Evolutionary conservation across 2,888 invertebrate species (phyloP).

Genomic region (Lampropteryx suffumata): DNA sequence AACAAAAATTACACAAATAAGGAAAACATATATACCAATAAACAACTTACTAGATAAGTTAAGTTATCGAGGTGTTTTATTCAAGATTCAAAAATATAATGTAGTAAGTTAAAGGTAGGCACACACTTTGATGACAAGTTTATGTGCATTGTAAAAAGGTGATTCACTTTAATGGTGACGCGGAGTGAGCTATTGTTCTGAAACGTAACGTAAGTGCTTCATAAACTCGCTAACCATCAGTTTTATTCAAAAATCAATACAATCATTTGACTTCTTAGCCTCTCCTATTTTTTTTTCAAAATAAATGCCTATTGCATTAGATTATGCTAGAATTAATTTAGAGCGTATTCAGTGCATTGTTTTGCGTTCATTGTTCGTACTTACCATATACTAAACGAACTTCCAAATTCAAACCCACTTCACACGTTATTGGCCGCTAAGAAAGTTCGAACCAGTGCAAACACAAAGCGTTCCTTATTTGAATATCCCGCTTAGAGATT

Average conservation of each 20-base stretch:
- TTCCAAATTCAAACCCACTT: conserved; percentile 14
- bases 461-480: conserved; percentile 44
- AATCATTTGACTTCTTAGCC: not conserved
- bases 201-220: conserved; percentile 42
- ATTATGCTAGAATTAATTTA: too few species aligned
- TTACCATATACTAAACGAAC: conserved; percentile 8
- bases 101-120: too few species aligned
- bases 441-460: conserved; percentile 31
- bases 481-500: conserved; percentile 52
- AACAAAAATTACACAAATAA: too few species aligned
- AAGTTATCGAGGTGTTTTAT: too few species aligned
- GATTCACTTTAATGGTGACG: conserved; percentile 37
- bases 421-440: conserved; percentile 30
- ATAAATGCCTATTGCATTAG: too few species aligned
- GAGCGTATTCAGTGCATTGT: too few species aligned
- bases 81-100: too few species aligned
- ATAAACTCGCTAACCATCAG: conserved; percentile 44
- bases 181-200: conserved; percentile 48
- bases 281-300: too few species aligned
- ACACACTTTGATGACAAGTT: conserved; percentile 18
- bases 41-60: too few species aligned
- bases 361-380: not conserved
- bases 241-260: conserved; percentile 43
- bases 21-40: too few species aligned
- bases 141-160: conserved; percentile 33